Conservation (phyloP, 2,797 vertebrate genomes). For the Oryzias sinensis region DNA sequence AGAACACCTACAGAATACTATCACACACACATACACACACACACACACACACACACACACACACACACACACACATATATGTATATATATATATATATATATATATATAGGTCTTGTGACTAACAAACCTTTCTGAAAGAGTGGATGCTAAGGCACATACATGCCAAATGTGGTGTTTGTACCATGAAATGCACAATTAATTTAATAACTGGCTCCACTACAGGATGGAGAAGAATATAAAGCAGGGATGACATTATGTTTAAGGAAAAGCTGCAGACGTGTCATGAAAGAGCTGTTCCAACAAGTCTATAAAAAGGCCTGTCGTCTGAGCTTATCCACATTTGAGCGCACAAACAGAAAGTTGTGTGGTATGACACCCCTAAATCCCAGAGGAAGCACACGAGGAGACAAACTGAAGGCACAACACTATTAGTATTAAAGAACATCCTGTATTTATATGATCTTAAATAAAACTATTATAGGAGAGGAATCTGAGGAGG, state of each 20-base stretch:
- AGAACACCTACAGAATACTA: too few relatives aligned
- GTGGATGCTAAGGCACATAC: too few relatives aligned
- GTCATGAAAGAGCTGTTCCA: slow-evolving; percentile 43
- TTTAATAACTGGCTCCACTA: too few relatives aligned
- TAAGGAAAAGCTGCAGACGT: slow-evolving; percentile 37
- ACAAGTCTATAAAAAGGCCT: slow-evolving; percentile 56
- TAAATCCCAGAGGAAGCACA: slow-evolving; percentile 67
- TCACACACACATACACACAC: too few relatives aligned
- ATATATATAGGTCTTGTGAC: too few relatives aligned
- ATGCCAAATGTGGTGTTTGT: too few relatives aligned
- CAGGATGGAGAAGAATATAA: slow-evolving; percentile 22
- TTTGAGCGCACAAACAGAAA: slow-evolving; percentile 59
- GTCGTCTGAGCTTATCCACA: slow-evolving; percentile 63
- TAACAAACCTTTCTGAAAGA: too few relatives aligned
- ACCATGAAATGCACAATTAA: too few relatives aligned
- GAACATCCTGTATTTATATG: slow-evolving; percentile 73
- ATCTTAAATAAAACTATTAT: slow-evolving; percentile 75
- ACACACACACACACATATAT: too few relatives aligned
- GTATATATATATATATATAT: too few relatives aligned
- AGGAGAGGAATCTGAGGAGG: slow-evolving; percentile 67
- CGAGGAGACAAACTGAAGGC: slow-evolving; percentile 64
- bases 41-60: too few relatives aligned
- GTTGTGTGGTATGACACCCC: slow-evolving; percentile 60
- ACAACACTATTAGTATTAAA: slow-evolving; percentile 58
- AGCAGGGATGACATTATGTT: slow-evolving; percentile 28